Base-by-base conservation (phyloP, 2,113 vertebrate species). In the Desmodus rotundus region DNA sequence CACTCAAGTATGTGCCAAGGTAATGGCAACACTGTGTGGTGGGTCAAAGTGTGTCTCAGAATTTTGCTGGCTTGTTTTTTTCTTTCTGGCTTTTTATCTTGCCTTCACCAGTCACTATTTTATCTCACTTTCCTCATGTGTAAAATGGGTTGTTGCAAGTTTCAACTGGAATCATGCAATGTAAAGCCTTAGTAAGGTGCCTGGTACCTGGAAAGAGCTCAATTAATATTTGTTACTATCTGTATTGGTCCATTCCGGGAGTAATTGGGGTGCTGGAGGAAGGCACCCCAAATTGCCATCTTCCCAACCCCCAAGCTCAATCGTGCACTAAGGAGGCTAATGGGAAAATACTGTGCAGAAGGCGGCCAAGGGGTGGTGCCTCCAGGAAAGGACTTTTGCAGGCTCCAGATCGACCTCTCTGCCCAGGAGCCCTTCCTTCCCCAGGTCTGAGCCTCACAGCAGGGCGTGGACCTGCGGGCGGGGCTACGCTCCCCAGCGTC, bases 381-480 rank as follows among this genome's bases (percentile, higher is more conserved):
- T 31, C 4, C 12, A 5, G 13, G 56, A 28, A 67, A 3, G 58
- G 16, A n/a, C 47, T 43, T 26, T n/a, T 3, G 19, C 9, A n/a
- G 43, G 19, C 24, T 38, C 58, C 77, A 54, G 47, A 26, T 58
- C 56, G 13, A 58, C 43, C 5, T 85, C 15, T 73, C 8, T 2
- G 10, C 87, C 54, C 4, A 1, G 5, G 52, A 0, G 13, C 52
- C n/a, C 11, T 10, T 38, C 61, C 70, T 81, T 36, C 28, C 19
- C 9, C 26, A 8, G 54, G 38, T 83, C 41, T 13, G 54, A 26
- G 56, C 45, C 0, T 73, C 26, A 0, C 86, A 54, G 83, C 92
- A 31, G 91, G 38, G n/a, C 61, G 45, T 24, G 20, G 28, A 84
- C 83, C 8, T 65, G 96, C 74, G 36, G 98, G 97, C 94, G 97